Conservation (phyloP, 2,113 vertebrate genomes). For the Macquaria ambigua region DNA sequence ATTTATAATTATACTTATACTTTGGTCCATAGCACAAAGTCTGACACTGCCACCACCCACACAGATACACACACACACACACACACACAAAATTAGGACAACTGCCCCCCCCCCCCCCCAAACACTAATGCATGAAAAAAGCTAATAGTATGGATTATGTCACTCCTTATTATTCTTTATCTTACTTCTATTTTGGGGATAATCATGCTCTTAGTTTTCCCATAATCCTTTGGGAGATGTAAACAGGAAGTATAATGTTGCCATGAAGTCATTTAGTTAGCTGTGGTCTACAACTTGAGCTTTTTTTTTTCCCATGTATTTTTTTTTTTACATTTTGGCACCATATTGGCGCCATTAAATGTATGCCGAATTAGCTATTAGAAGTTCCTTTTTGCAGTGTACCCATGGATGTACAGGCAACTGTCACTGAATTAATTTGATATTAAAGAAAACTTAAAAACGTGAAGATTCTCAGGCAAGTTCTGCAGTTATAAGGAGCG, state of each 20-base stretch:
- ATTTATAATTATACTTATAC: not conserved
- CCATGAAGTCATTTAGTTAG: not conserved
- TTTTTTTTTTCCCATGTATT: not conserved
- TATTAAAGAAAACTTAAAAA: not conserved
- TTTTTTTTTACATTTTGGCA: not conserved
- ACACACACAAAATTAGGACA: too few relatives aligned
- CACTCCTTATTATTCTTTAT: not conserved
- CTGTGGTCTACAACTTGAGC: not conserved
- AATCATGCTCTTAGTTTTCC: not conserved
- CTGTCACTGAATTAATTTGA: not conserved
- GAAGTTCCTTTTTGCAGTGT: not conserved
- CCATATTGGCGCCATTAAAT: not conserved
- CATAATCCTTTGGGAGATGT: not conserved
- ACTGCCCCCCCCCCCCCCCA: too few relatives aligned
- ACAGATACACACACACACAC: too few relatives aligned
- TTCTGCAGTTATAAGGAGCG: not conserved
- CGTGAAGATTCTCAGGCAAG: too few relatives aligned
- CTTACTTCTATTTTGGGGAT: not conserved
- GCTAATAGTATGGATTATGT: not conserved
- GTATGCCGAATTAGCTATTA: not conserved
- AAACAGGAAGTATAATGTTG: not conserved
- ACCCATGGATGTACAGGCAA: not conserved
- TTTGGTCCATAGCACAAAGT: too few relatives aligned
- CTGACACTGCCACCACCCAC: too few relatives aligned
- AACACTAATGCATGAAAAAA: not conserved